Evolutionary conservation across 2,113 vertebrate genomes (phyloP).

Genomic region (Channa argus): DNA sequence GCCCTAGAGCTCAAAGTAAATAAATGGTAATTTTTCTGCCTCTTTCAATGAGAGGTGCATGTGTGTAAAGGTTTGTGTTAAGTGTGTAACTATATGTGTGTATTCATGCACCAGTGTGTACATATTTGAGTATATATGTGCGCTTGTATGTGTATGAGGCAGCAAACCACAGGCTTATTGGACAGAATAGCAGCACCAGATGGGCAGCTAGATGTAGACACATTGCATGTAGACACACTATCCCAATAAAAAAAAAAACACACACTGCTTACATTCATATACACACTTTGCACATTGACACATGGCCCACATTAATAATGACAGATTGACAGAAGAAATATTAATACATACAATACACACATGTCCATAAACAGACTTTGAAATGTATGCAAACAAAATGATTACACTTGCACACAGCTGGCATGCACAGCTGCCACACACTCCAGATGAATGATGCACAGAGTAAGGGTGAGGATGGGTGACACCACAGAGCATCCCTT

Average conservation of each 20-base stretch:
- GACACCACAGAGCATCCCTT: conserved; percentile 74
- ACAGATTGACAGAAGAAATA: conserved; percentile 70
- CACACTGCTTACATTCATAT: conserved; percentile 36
- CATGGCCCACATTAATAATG: conserved; percentile 66
- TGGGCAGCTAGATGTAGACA: conserved; percentile 76
- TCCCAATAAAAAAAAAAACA: conserved; percentile 19
- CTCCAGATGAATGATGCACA: conserved; percentile 66
- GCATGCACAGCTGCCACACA: conserved; percentile 63
- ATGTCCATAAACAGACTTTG: conserved; percentile 74
- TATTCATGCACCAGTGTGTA: conserved; percentile 52
- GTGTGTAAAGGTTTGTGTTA: conserved; percentile 66
- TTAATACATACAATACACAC: conserved; percentile 70
- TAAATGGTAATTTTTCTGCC: conserved; percentile 81
- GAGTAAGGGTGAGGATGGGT: conserved; percentile 62
- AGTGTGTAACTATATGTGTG: conserved; percentile 60
- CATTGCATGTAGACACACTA: conserved; percentile 63
- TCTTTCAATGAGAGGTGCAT: conserved; percentile 74
- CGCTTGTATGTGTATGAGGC: conserved; percentile 61
- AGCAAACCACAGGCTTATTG: conserved; percentile 86
- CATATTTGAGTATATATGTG: conserved; percentile 50
- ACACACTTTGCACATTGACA: conserved; percentile 58
- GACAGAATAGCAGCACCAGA: conserved; percentile 83
- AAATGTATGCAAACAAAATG: conserved; percentile 75
- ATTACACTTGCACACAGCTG: conserved; percentile 73
- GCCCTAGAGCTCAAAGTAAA: conserved; percentile 80